These are phyloP conservation scores for Montipora capitata DNA, from an alignment of 92 coral and sea anemone species.

Conservation along the genomic window DNA sequence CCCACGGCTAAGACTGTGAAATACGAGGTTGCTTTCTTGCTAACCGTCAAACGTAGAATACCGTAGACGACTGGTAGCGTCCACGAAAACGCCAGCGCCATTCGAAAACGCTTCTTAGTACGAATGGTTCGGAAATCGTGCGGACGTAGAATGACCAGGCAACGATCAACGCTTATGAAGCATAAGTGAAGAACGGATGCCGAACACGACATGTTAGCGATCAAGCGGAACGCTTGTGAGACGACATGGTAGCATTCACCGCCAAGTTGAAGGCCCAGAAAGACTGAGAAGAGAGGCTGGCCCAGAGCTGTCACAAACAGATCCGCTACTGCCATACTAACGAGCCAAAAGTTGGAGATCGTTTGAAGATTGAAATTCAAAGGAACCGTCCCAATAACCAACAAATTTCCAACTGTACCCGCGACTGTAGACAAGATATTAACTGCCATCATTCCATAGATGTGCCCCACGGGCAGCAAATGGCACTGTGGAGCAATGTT, in stretches of 20 bases:
- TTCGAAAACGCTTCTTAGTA: slow-evolving; percentile 73
- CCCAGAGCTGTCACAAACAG: slow-evolving; percentile 70
- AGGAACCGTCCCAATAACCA: slow-evolving; percentile 85
- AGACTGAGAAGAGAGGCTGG: slow-evolving; percentile 70
- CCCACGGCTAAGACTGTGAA: slow-evolving; percentile 81
- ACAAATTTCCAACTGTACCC: slow-evolving; percentile 85
- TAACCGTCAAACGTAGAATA: slow-evolving; percentile 75
- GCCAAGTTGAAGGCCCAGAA: slow-evolving; percentile 57
- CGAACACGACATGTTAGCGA: slow-evolving; percentile 68
- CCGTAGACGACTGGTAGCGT: slow-evolving; percentile 77
- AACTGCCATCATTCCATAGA: slow-evolving; percentile 58
- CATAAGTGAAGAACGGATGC: slow-evolving; percentile 88
- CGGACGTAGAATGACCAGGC: slow-evolving; percentile 80
- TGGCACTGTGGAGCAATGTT: background rate
- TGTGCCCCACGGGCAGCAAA: slow-evolving; percentile 60
- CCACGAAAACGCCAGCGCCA: slow-evolving; percentile 69
- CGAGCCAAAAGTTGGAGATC: slow-evolving; percentile 82
- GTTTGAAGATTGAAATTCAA: slow-evolving; percentile 80
- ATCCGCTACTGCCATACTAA: slow-evolving; percentile 83
- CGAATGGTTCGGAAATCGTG: slow-evolving; percentile 67
- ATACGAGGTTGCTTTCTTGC: slow-evolving; percentile 73
- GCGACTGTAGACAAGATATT: slow-evolving; percentile 75
- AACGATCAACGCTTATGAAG: slow-evolving; percentile 83
- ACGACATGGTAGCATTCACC: slow-evolving; percentile 56
- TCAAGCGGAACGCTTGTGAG: slow-evolving; percentile 79